Conservation (phyloP, 1,140 invertebrate genomes). For the Lordiphosa mommai region DNA sequence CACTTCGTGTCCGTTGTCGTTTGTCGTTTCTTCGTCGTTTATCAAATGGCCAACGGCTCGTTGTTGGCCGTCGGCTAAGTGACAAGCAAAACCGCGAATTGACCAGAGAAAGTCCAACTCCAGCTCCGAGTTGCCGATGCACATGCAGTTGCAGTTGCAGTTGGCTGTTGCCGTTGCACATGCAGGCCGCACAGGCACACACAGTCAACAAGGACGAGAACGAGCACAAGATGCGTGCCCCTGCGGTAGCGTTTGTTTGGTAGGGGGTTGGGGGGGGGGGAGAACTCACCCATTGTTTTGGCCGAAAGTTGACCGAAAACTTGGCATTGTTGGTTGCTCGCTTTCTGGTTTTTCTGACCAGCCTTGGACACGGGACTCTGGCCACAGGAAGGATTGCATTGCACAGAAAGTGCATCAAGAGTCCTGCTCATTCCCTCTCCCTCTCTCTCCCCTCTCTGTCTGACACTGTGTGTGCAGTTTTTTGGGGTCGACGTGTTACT, state of each 20-base stretch:
- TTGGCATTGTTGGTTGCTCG: conserved; percentile 75
- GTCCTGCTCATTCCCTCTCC: conserved; percentile 21
- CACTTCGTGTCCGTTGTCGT: conserved; percentile 32
- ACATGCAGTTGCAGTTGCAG: conserved; percentile 23
- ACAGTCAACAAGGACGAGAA: conserved; percentile 32
- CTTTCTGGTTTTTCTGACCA: conserved; percentile 53
- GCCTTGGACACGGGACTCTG: background rate
- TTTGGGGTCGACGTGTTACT: conserved; percentile 46
- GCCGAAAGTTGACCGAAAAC: conserved; percentile 76
- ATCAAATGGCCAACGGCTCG: conserved; percentile 70
- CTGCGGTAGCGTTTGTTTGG: conserved; percentile 18
- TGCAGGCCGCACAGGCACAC: conserved; percentile 28
- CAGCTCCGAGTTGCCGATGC: conserved; percentile 22
- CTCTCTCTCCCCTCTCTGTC: background rate
- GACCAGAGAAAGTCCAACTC: conserved; percentile 69
- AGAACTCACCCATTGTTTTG: conserved; percentile 61
- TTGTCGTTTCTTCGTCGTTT: conserved; percentile 68
- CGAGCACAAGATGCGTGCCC: conserved; percentile 42
- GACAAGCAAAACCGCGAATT: conserved; percentile 79
- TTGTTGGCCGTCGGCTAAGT: conserved; percentile 70
- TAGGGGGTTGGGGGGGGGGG: conserved; percentile 5
- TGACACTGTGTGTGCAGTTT: conserved; percentile 9
- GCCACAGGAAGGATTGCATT: conserved; percentile 29
- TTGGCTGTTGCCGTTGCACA: conserved; percentile 18
- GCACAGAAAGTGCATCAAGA: conserved; percentile 31